Conservation (phyloP, 64 coral and sea anemone genomes). For the Pachyseris speciosa region DNA sequence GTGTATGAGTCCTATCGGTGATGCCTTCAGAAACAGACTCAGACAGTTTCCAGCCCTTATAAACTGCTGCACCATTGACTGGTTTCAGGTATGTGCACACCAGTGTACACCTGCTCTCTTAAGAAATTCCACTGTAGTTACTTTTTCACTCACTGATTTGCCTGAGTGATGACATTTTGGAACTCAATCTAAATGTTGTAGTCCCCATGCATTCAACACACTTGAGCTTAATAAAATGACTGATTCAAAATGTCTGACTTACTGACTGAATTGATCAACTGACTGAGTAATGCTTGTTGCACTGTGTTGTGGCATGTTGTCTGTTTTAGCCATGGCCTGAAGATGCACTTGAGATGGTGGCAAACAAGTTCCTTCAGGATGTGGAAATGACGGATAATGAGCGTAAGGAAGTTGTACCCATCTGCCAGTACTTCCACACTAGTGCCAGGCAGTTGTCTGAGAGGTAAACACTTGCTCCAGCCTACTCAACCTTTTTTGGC, state of each 20-base stretch:
- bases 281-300: background rate
- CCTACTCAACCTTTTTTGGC: background rate
- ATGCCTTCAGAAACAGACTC: slow-evolving; percentile 95
- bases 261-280: background rate
- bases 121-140: too few species aligned
- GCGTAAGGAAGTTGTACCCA: slow-evolving; percentile 88
- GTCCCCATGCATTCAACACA: too few species aligned
- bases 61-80: slow-evolving; percentile 99
- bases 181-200: background rate
- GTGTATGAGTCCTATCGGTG: slow-evolving; percentile 99
- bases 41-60: slow-evolving; percentile 97
- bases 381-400: slow-evolving; percentile 91
- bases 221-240: too few species aligned
- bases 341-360: slow-evolving; percentile 97
- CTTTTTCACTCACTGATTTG: too few species aligned
- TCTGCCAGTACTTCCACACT: slow-evolving; percentile 95
- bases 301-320: too few species aligned
- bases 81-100: slow-evolving; percentile 81
- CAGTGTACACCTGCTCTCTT: too few species aligned
- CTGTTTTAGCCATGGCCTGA: slow-evolving; percentile 88
- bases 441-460: slow-evolving; percentile 93
- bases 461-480: slow-evolving; percentile 57
- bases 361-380: slow-evolving; percentile 97
- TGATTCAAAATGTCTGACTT: too few species aligned
- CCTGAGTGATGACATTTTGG: too few species aligned